Evolutionary conservation across 1,140 invertebrate species (phyloP), one percentile per base, ranked within the genome.

Genomic region (Helicoverpa zea): DNA sequence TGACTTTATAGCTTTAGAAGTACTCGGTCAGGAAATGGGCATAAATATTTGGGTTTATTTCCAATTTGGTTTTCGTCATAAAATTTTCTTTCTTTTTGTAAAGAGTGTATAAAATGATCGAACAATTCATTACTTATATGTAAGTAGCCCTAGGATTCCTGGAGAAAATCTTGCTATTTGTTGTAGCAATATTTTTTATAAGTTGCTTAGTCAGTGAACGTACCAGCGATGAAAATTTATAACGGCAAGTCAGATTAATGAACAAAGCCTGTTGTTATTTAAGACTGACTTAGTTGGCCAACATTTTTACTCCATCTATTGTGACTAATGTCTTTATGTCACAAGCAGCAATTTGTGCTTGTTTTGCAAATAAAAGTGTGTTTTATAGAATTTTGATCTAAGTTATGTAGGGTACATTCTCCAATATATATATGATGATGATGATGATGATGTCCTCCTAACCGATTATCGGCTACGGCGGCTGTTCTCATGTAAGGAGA

Each of bases 241-340:
- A 66, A 66, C 63, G 47, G 63, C 63, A 64, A 16, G 63, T 66
- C 63, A 66, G 63, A 66, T 66, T 66, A 66, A 66, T 66, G 63
- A 66, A 66, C 63, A 66, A 66, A 66, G 18, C 35, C 63, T 66
- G 47, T 66, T 66, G 63, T 66, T 66, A 66, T 18, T 66, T 49
- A 66, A 66, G 63, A 66, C 35, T 66, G 63, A 66, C 63, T 66
- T 16, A 66, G 63, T 66, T 66, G n/a, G 63, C n/a, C 43, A 66
- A 66, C 63, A 66, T 66, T 66, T 66, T 66, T 66, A 66, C 63
- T 66, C 63, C n/a, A n/a, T 66, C 16, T 66, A 49, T 66, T 66
- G 63, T 66, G 63, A 66, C 63, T 66, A 66, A 66, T 66, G 47
- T 49, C 63, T 66, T 35, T 35, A 35, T 66, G 63, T 66, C 63